A percentile compares a stretch with the other conserved stretches of the same genome.
phyloP scores from a whole-genome alignment of 2,888 invertebrate genomes.

The Drosophila suboccidentalis region DNA sequence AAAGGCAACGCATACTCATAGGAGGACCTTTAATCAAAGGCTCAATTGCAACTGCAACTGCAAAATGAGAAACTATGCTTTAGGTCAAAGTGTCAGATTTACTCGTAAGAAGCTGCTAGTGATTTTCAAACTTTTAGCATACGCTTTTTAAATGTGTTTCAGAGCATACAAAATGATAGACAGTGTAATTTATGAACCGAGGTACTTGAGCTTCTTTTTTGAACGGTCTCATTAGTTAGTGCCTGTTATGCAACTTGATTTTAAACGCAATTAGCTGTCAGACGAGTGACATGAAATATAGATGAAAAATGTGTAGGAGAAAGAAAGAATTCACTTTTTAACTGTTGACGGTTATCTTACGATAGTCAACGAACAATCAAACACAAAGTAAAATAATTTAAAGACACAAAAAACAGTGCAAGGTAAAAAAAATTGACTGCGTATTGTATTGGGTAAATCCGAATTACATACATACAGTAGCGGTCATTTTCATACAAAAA shows the following conservation, averaged over 20 bases:
- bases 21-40: conserved; percentile 29
- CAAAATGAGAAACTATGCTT: background rate
- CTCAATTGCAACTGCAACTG: background rate
- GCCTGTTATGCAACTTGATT: conserved; percentile 33
- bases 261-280: conserved; percentile 25
- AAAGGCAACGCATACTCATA: conserved; percentile 6
- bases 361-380: conserved; percentile 6
- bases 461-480: no score
- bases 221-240: conserved; percentile 47
- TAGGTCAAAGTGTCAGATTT: background rate
- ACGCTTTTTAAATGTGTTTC: background rate
- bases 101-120: background rate
- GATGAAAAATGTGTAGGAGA: background rate
- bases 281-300: conserved; percentile 28
- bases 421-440: conserved; percentile 57
- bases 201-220: conserved; percentile 19
- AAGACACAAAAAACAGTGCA: conserved; percentile 11
- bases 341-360: background rate
- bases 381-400: background rate
- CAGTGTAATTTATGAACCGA: conserved; percentile 43
- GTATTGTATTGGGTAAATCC: conserved; percentile 39
- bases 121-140: background rate
- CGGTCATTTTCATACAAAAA: no score
- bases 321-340: background rate
- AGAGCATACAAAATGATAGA: conserved; percentile 28